Evolutionary conservation across 2,113 vertebrate species (phyloP).

Genomic region (Nettapus auritus): DNA sequence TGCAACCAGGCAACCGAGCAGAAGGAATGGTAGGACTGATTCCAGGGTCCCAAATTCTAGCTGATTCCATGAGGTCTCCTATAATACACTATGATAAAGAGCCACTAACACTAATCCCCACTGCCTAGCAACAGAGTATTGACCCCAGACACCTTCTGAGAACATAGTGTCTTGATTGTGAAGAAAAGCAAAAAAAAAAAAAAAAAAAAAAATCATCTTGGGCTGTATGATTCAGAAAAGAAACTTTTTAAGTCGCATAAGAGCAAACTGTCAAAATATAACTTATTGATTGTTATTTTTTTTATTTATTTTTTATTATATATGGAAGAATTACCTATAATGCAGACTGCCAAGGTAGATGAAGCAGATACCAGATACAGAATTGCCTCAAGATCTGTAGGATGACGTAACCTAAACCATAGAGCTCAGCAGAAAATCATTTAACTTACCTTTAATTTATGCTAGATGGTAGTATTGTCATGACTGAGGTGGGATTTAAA

Average conservation of each 20-base stretch:
- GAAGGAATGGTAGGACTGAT: not conserved
- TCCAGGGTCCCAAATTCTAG: not conserved
- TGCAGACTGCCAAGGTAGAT: not conserved
- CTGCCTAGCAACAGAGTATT: conserved; percentile 7
- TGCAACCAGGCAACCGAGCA: not conserved
- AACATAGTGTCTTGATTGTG: not conserved
- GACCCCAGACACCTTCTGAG: not conserved
- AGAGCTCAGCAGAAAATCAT: not conserved
- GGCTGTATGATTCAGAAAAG: not conserved
- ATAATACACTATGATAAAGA: not conserved
- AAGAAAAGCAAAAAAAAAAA: not conserved
- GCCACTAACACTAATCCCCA: not conserved
- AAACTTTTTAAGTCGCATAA: not conserved
- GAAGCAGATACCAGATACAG: not conserved
- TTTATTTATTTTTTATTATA: not conserved
- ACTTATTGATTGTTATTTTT: fast-evolving
- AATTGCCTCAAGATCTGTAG: not conserved
- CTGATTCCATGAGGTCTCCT: not conserved
- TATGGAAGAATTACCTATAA: not conserved
- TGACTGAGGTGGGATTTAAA: not conserved
- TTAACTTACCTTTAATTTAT: not conserved
- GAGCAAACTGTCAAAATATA: not conserved
- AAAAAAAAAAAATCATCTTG: not conserved
- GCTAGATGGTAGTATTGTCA: not conserved
- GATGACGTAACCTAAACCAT: not conserved